Conservation (phyloP, 2,113 vertebrate species). For the Morone chrysops region DNA sequence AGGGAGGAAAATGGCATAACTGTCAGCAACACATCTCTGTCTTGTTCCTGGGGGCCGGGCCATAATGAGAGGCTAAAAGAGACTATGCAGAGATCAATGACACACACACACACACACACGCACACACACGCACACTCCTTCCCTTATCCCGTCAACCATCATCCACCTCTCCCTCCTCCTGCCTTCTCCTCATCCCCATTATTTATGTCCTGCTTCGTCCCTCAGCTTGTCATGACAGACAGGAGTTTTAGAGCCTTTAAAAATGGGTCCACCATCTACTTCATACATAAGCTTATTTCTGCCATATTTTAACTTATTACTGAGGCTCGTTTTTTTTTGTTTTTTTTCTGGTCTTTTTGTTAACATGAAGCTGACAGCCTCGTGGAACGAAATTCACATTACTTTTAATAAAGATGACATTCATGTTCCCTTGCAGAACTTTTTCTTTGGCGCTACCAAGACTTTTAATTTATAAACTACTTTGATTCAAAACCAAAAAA, state of each 20-base stretch:
- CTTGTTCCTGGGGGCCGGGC: constrained; percentile 24
- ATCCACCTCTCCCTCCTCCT: constrained; percentile 22
- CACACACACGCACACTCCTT: constrained; percentile 7
- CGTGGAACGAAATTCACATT: neutral
- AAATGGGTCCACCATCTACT: neutral
- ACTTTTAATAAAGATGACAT: neutral
- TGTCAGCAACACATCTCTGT: constrained; percentile 60
- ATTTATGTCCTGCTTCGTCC: constrained; percentile 54
- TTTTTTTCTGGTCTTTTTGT: neutral
- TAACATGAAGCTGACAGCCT: neutral
- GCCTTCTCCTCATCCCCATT: constrained; percentile 29
- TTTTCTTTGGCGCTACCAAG: too few relatives aligned
- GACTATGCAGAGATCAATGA: constrained; percentile 49
- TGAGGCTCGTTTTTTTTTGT: neutral
- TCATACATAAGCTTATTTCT: neutral
- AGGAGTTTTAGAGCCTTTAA: constrained; percentile 25
- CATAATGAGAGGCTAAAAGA: constrained; percentile 60
- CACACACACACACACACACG: constrained; percentile 16
- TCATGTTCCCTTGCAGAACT: too few relatives aligned
- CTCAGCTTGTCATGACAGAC: constrained; percentile 23
- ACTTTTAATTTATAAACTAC: too few relatives aligned
- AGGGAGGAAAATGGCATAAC: constrained; percentile 35
- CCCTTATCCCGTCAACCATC: constrained; percentile 30
- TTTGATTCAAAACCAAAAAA: too few relatives aligned
- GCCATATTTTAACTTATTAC: neutral